These are phyloP conservation scores for Clarias gariepinus DNA, from an alignment of 2,113 vertebrate species.

Conservation along the genomic window DNA sequence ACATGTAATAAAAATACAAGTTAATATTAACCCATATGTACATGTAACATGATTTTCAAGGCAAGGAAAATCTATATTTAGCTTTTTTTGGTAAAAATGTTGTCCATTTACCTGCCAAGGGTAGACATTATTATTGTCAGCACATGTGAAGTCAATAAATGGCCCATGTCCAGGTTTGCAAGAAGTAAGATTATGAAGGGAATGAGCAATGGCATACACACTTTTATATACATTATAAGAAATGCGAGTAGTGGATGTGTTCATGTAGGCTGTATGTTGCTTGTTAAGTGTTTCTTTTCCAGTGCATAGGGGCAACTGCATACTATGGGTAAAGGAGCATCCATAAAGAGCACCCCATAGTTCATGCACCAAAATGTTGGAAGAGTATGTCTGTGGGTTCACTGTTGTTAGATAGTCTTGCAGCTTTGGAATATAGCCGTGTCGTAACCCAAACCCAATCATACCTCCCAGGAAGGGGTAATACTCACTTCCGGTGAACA, in stretches of 20 bases:
- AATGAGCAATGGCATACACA: constrained; percentile 66
- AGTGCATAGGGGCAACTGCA: constrained; percentile 53
- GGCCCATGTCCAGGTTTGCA: constrained; percentile 66
- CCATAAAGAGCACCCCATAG: constrained; percentile 60
- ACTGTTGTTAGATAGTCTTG: constrained; percentile 66
- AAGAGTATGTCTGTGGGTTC: constrained; percentile 64
- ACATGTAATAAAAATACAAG: background rate
- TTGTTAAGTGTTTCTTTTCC: constrained; percentile 55
- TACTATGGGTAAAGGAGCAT: constrained; percentile 39
- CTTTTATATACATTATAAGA: constrained; percentile 61
- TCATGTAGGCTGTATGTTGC: constrained; percentile 54
- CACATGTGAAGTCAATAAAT: constrained; percentile 70
- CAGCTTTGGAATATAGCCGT: constrained; percentile 65
- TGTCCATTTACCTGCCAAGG: constrained; percentile 72
- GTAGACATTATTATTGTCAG: constrained; percentile 62
- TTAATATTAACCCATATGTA: background rate
- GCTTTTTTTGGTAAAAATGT: too few species aligned
- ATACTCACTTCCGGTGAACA: constrained; percentile 67
- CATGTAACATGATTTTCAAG: background rate
- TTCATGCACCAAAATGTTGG: constrained; percentile 64
- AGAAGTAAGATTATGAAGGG: constrained; percentile 70
- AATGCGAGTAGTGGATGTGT: constrained; percentile 55
- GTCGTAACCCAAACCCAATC: constrained; percentile 72
- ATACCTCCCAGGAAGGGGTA: constrained; percentile 71
- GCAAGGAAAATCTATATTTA: too few species aligned